Evolutionary conservation across 2,797 vertebrate genomes (phyloP), one percentile per base, ranked within the genome.

Genomic region (Nannoperca obscura): DNA sequence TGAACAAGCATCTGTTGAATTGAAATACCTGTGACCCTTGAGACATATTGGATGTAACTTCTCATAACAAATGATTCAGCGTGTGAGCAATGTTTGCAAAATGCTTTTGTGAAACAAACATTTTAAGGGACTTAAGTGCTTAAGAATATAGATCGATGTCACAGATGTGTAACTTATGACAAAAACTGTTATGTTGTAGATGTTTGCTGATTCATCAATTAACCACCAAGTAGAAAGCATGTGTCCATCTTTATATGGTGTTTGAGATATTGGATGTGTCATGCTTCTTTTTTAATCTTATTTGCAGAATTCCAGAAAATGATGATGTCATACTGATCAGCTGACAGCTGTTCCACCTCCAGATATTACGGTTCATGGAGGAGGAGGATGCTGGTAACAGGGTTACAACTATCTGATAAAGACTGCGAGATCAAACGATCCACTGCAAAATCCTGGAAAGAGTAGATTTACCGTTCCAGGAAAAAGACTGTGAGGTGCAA

Each of bases 271-370:
- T 8, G 1, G 9, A 1, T 55, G 19, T 36, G 14, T 86, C 7
- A 83, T 74, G 13, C 7, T 34, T 53, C 8, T 20, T 67, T 55
- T 69, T 62, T 3, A 14, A 54, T 76, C 17, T 79, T 62, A 17
- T 85, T 47, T 89, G 15, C 86, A 95, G 93, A 77, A 63, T 71
- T 90, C 78, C 90, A 74, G 90, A 77, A 84, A 88, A 83, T 74
- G 92, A 95, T 11, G 86, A 88, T 2, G 2, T 89, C 50, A 59
- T 89, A 44, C 86, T 94, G 59, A 91, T 94, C 60, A 91, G 89
- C 79, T 94, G 90, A 94, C 34, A 0, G 36, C 34, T 17, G 49
- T 24, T 17, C 24, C 30, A 40, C 14, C 50, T 58, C n/a, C 22
- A 74, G 54, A 77, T 58, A 53, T 76, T 32, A 60, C 9, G 1